These are phyloP conservation scores for Mormyrops boulengeri DNA, from an alignment of 2,797 vertebrate genomes.

Conservation along the genomic window DNA sequence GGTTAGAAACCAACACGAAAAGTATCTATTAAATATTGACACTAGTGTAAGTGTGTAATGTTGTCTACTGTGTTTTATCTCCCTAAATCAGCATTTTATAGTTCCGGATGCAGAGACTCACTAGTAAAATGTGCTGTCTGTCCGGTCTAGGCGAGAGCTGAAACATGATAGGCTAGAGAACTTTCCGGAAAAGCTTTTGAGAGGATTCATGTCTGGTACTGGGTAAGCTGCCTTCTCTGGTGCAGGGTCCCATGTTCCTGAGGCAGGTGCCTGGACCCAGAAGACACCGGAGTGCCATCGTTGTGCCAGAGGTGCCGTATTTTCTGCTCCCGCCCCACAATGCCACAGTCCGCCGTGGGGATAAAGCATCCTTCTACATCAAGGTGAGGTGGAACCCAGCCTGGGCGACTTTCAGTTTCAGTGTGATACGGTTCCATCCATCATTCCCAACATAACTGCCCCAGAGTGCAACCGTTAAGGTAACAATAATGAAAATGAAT, in stretches of 20 bases:
- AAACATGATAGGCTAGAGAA: not conserved
- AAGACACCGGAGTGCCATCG: not conserved
- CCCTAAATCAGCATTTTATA: not conserved
- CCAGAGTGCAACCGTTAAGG: not conserved
- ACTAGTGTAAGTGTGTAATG: not conserved
- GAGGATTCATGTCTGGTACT: not conserved
- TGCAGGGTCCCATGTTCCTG: slow-evolving; percentile 1
- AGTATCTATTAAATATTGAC: not conserved
- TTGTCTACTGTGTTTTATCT: not conserved
- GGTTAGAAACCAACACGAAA: not conserved
- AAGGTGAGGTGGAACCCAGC: slow-evolving; percentile 8
- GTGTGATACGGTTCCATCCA: not conserved
- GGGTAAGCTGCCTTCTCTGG: not conserved
- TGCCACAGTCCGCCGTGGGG: slow-evolving; percentile 13
- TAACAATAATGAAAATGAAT: not conserved
- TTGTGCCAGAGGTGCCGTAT: not conserved
- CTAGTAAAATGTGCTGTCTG: not conserved
- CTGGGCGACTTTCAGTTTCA: not conserved
- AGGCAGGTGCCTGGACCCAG: not conserved
- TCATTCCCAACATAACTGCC: not conserved
- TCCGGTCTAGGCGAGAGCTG: not conserved
- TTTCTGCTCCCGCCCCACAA: slow-evolving; percentile 21
- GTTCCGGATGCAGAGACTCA: not conserved
- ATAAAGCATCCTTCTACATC: slow-evolving; percentile 18
- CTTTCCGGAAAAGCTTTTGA: not conserved